Evolutionary conservation across 2,113 vertebrate genomes (phyloP), one percentile per base, ranked within the genome.

Genomic region (Acrocephalus kingi): DNA sequence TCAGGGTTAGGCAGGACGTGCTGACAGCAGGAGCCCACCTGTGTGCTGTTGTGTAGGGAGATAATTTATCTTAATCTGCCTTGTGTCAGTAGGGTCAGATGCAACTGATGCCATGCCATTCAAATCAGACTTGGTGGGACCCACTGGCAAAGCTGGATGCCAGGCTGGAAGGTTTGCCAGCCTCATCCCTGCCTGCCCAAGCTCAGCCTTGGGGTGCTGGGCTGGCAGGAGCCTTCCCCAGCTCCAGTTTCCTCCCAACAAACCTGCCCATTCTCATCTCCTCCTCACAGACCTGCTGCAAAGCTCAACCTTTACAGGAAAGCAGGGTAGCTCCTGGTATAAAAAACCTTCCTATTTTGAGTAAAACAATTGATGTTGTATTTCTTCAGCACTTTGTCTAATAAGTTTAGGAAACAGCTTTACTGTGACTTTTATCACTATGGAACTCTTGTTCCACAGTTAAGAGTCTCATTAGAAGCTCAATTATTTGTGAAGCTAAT

Each of bases 201-300:
- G 63, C 37, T 35, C 72, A n/a, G 72, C 35, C 2, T 1, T 0
- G 0, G 27, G 17, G 20, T 8, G 6, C n/a, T 1, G 5, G 52
- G 33, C 62, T 46, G 55, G 39, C 33, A 55, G 87, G 39, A 90
- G 35, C 62, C 28, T 39, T 39, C 22, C 22, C 18, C 28, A 56
- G 21, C 21, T n/a, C 51, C 1, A 3, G 8, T 43, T 43, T 74
- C 56, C 28, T 54, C 35, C 73, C 4, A 1, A 37, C 28, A 78
- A 80, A 91, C 67, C 92, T 93, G 87, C 28, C 39, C 3, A 0
- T 0, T 76, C 58, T 56, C 46, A 25, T 63, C 83, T 83, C 85
- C 67, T 66, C 27, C 75, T 59, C 54, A 4, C 58, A 71, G 45
- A 80, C 63, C 85, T 69, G 75, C 75, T 73, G 68, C 58, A 73